A percentile compares a stretch with the other conserved stretches of the same genome.
These are phyloP conservation scores for Eueremaeus valkanovi DNA, from an alignment of 2,888 invertebrate genomes.

Conservation along the genomic window DNA sequence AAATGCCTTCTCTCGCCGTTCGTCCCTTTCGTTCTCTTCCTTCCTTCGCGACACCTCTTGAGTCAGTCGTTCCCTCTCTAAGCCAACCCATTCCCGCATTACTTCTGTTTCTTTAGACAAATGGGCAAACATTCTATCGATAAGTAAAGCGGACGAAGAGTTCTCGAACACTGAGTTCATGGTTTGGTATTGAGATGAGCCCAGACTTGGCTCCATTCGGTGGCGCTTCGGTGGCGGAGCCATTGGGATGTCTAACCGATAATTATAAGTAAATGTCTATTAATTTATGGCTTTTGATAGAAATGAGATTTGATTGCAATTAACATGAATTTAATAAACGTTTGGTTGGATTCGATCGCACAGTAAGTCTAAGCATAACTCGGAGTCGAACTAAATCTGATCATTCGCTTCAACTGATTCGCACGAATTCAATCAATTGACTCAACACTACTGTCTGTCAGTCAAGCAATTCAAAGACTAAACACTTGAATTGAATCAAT, in stretches of 20 bases:
- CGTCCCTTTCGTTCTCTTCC: slow-evolving; percentile 43
- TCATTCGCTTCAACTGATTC: too few relatives aligned
- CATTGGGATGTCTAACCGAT: neutral
- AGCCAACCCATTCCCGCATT: slow-evolving; percentile 44
- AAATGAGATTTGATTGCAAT: neutral
- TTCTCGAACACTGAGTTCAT: slow-evolving; percentile 28
- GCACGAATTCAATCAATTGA: neutral
- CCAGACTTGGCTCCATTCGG: neutral
- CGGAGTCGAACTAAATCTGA: too few relatives aligned
- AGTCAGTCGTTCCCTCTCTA: slow-evolving; percentile 41
- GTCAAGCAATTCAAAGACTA: too few relatives aligned
- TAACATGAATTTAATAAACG: too few relatives aligned
- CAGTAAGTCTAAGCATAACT: too few relatives aligned
- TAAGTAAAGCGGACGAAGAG: slow-evolving; percentile 41
- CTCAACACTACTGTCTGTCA: too few relatives aligned
- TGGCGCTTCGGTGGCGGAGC: slow-evolving; percentile 26
- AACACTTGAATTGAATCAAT: too few relatives aligned
- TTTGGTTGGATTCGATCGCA: too few relatives aligned
- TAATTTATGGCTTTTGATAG: too few relatives aligned
- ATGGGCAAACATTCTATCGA: slow-evolving; percentile 44
- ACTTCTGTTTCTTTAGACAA: slow-evolving; percentile 43
- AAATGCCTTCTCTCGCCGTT: slow-evolving; percentile 41
- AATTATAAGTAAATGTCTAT: neutral
- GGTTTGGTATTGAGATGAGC: slow-evolving; percentile 21
- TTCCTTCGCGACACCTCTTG: slow-evolving; percentile 39